Conservation (phyloP, 2,888 invertebrate genomes). For the Escarpia spicata region DNA sequence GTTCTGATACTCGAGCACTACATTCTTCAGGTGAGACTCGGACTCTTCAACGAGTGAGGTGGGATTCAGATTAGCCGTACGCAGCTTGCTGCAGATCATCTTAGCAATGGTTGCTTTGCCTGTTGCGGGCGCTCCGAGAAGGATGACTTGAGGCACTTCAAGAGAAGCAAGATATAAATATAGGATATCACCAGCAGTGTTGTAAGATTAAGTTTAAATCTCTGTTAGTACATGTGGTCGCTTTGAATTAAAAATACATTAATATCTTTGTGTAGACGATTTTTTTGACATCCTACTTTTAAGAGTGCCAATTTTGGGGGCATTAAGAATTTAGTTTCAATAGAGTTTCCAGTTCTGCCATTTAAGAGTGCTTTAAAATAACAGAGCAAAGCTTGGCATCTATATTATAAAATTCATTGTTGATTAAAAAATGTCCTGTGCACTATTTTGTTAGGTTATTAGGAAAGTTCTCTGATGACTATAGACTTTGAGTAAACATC, state of each 20-base stretch:
- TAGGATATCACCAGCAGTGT: not conserved
- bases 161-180: not conserved
- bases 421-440: no score
- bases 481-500: no score
- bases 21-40: constrained; percentile 51
- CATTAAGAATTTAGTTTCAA: not conserved
- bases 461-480: no score
- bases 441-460: no score
- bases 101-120: constrained; percentile 63
- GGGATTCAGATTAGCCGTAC: constrained; percentile 56
- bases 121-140: constrained; percentile 64
- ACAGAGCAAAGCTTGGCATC: not conserved
- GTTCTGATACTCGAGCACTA: constrained; percentile 44
- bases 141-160: constrained; percentile 61
- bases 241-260: no score
- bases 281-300: not conserved
- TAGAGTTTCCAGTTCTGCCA: not conserved
- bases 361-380: not conserved
- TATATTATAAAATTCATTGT: not conserved
- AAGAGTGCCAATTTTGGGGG: not conserved
- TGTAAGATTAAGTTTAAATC: no score
- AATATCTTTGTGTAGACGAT: no score
- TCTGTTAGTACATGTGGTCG: no score
- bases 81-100: constrained; percentile 58
- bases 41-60: constrained; percentile 59